A percentile compares a stretch with the other conserved stretches of the same genome.
Conservation (phyloP, 2,797 vertebrate species). For the Tadarida brasiliensis region DNA sequence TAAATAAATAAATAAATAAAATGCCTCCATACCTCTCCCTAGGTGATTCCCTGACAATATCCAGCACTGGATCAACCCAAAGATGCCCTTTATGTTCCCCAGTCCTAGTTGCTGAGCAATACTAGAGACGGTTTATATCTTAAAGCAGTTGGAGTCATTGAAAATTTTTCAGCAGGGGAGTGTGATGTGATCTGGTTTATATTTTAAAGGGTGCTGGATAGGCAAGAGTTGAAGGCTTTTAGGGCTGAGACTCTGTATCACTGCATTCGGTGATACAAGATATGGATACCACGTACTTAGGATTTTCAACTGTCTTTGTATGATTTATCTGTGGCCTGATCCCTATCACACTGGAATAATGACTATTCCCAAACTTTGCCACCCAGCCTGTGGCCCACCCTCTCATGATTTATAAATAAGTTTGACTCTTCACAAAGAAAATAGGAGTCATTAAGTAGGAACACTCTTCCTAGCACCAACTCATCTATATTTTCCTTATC, state of each 20-base stretch:
- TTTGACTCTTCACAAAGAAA: not conserved
- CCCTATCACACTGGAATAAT: not conserved
- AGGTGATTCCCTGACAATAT: not conserved
- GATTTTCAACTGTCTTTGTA: not conserved
- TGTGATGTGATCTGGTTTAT: not conserved
- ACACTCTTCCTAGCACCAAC: not conserved
- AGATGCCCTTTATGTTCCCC: not conserved
- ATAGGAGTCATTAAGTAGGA: not conserved
- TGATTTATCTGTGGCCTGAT: conserved; percentile 8
- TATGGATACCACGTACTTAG: not conserved
- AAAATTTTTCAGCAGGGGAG: not conserved
- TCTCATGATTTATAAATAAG: not conserved
- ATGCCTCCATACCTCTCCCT: not conserved
- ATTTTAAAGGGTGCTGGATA: not conserved
- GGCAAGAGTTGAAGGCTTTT: not conserved
- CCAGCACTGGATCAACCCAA: not conserved
- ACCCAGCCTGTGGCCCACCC: not conserved
- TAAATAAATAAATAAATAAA: too few relatives aligned
- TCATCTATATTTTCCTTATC: not conserved
- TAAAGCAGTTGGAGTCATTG: not conserved
- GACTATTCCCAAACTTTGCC: not conserved
- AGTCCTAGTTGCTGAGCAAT: not conserved
- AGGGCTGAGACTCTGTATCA: not conserved
- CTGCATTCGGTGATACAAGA: not conserved
- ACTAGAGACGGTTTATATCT: conserved; percentile 1